These are phyloP conservation scores for Phoronis australis DNA, from an alignment of 2,888 invertebrate species.

Conservation along the genomic window DNA sequence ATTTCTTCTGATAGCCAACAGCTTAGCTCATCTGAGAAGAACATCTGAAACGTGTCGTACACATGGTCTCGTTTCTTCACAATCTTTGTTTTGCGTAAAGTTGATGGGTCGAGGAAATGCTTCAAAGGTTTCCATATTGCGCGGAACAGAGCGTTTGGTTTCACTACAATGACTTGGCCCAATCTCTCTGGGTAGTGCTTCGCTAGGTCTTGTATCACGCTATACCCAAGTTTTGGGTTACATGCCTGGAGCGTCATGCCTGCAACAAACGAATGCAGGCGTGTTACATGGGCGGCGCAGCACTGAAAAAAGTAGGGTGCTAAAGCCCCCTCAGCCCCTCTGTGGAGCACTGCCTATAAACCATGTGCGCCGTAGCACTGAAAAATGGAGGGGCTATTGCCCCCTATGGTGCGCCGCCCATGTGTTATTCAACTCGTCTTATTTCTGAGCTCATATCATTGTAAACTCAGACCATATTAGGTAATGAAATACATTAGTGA, in stretches of 20 bases:
- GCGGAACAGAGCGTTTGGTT: constrained; percentile 45
- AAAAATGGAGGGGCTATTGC: too few relatives aligned
- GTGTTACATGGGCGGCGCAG: too few relatives aligned
- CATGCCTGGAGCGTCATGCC: constrained; percentile 44
- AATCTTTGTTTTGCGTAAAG: constrained; percentile 38
- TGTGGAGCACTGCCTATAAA: too few relatives aligned
- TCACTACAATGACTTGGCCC: constrained; percentile 42
- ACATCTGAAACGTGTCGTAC: constrained; percentile 26
- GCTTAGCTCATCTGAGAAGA: constrained; percentile 37
- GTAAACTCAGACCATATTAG: too few relatives aligned
- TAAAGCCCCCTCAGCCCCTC: too few relatives aligned
- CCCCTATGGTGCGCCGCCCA: too few relatives aligned
- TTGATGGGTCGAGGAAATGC: constrained; percentile 39
- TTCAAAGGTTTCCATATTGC: constrained; percentile 47
- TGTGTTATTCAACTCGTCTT: too few relatives aligned
- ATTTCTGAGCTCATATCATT: too few relatives aligned
- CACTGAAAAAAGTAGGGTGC: too few relatives aligned
- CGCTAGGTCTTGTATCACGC: constrained; percentile 35
- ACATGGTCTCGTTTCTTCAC: constrained; percentile 36
- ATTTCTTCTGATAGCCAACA: constrained; percentile 45
- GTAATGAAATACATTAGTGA: neutral
- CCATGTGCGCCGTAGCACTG: too few relatives aligned
- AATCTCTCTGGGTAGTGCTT: constrained; percentile 50
- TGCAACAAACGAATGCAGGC: constrained; percentile 20
- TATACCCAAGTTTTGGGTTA: constrained; percentile 45